Evolutionary conservation across 2,797 vertebrate species (phyloP), one percentile per base, ranked within the genome.

Genomic region (Ctenosaura bakeri): DNA sequence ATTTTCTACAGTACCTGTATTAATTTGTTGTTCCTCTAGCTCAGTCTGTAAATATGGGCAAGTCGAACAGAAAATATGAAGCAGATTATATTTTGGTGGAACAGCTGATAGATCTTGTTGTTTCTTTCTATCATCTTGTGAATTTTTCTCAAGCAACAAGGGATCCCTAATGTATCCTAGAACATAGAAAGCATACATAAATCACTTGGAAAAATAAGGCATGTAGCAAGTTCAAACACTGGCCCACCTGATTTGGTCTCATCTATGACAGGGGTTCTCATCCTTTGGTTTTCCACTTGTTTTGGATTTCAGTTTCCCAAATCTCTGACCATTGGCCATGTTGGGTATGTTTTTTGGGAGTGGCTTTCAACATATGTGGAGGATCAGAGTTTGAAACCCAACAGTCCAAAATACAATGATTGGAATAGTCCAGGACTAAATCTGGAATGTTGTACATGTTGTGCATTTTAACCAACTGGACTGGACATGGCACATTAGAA

Each of bases 61-160:
- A 42, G 89, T 64, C 50, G 89, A 85, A 64, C 93, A 94, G 83
- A 91, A 93, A 85, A 94, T 88, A 93, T 93, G 93, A 80, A 96
- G 89, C 83, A 96, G 87, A 2, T 93, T 73, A 0, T 96, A 92
- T 82, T 97, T 97, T 90, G 89, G 92, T 86, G 97, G 96, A 82
- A 91, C 85, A 84, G 89, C 93, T 86, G 96, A 95, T 77, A 97
- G 93, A 56, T 96, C 94, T 85, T 96, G 94, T 64, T 95, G 93
- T 76, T 90, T 95, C 83, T 94, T 96, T 92, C 86, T 76, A 77
- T 89, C 46, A 46, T 89, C 91, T 90, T 79, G 46, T 18, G 83
- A 93, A 85, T 93, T 90, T 46, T 95, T 87, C 71, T 94, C 94
- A 91, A 94, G 93, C 79, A 95, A 86, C 10, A 94, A 81, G 42